Evolutionary conservation across 1,140 invertebrate species (phyloP), one percentile per base, ranked within the genome.

Genomic region (Zaprionus davidi): DNA sequence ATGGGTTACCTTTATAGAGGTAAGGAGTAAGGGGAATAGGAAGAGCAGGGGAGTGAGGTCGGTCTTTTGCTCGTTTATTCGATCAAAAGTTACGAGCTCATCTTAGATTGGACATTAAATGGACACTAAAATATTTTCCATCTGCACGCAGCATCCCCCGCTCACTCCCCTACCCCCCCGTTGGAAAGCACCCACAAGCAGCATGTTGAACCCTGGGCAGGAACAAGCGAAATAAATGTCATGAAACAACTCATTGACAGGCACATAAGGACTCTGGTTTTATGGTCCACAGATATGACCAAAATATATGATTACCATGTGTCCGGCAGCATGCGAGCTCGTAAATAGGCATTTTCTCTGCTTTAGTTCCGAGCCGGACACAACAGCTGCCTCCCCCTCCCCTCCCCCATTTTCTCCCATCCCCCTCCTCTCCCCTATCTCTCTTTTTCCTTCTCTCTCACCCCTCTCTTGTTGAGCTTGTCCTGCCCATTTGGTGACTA

Each of bases 241-340:
- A 92, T 92, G 87, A 92, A 92, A 78, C 76, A 92, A 92, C 91
- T 92, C 91, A 92, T 92, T 92, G 91, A 92, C 91, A 92, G 87
- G 87, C 91, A 91, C 91, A 92, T 92, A 92, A 92, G 91, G 88
- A 92, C 91, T 90, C 91, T 92, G 91, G 91, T 92, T 92, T 92
- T 92, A 92, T 92, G 87, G 81, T 78, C 91, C 82, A 91, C 79
- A 92, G 91, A 92, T 92, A 92, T 92, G 91, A 92, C 91, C 91
- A 92, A 92, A 92, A 92, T 92, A 92, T 92, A 92, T 92, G 91
- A 92, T 92, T 92, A 92, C 91, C 91, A 91, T 92, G 91, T 92
- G 91, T 92, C 91, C 87, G 81, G 75, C 86, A 79, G 62, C 85
- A 90, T 90, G 82, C 79, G 81, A 85, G 84, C 84, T 92, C 91